Conservation (phyloP, 2,888 invertebrate genomes). For the Himalopsyche kuldschensis region DNA sequence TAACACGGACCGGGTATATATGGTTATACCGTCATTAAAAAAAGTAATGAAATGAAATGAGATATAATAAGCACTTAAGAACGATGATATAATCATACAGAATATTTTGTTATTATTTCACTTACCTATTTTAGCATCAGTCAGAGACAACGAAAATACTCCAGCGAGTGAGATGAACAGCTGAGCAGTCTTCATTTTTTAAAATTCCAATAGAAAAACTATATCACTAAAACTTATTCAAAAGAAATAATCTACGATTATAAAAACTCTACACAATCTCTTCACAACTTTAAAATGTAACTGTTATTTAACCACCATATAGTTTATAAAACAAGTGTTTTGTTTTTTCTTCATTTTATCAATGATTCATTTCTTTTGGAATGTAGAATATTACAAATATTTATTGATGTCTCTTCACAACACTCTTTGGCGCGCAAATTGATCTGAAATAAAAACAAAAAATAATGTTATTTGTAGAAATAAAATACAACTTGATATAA, state of each 20-base stretch:
- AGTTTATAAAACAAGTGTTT: not conserved
- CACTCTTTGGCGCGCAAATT: not conserved
- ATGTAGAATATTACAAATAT: not conserved
- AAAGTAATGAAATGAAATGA: too few relatives aligned
- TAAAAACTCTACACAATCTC: not conserved
- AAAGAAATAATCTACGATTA: not conserved
- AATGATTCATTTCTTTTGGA: not conserved
- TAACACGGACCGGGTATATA: too few relatives aligned
- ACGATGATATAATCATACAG: too few relatives aligned
- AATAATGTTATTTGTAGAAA: not conserved
- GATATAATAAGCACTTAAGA: too few relatives aligned
- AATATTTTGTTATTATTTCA: not conserved
- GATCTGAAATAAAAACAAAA: not conserved
- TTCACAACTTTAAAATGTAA: not conserved
- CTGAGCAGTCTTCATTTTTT: slow-evolving; percentile 53
- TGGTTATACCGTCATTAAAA: too few relatives aligned
- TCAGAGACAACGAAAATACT: slow-evolving; percentile 54
- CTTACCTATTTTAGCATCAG: slow-evolving; percentile 59
- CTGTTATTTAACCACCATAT: not conserved
- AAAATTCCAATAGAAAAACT: not conserved
- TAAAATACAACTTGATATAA: not conserved
- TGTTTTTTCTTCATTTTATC: not conserved
- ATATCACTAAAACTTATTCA: not conserved
- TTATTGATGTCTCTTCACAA: not conserved
- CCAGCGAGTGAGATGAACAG: slow-evolving; percentile 53